phyloP scores from a whole-genome alignment of 2,888 invertebrate genomes.

The Autographa gamma region DNA sequence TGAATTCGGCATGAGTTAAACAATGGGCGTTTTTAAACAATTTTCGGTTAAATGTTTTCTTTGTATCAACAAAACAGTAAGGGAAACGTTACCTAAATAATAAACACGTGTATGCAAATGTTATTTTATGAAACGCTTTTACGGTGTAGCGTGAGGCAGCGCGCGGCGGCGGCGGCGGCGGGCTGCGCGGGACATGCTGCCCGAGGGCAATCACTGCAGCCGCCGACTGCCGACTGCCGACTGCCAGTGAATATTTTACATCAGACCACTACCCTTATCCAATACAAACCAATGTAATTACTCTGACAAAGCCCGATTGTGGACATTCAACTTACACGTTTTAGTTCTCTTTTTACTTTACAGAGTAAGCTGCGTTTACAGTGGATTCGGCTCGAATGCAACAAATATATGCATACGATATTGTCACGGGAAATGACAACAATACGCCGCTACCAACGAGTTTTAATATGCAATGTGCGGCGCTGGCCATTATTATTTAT shows the following conservation, averaged over 20 bases:
- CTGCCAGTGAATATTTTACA: slow-evolving; percentile 50
- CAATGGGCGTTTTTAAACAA: slow-evolving; percentile 26
- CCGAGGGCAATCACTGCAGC: slow-evolving; percentile 52
- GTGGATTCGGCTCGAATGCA: neutral
- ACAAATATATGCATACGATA: slow-evolving; percentile 7
- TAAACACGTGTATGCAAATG: slow-evolving; percentile 44
- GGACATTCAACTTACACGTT: slow-evolving; percentile 13
- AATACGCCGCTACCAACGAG: neutral
- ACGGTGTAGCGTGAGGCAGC: slow-evolving; percentile 13
- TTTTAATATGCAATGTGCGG: neutral
- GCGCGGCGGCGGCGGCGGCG: slow-evolving; percentile 16
- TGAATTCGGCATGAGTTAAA: neutral
- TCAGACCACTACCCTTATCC: slow-evolving; percentile 38
- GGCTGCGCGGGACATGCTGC: slow-evolving; percentile 36
- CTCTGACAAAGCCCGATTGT: slow-evolving; percentile 30
- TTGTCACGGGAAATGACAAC: neutral
- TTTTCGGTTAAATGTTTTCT: slow-evolving; percentile 29
- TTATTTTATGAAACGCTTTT: slow-evolving; percentile 44
- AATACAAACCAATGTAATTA: slow-evolving; percentile 44
- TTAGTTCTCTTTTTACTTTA: neutral
- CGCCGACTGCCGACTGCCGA: slow-evolving; percentile 17
- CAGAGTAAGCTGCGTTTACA: neutral
- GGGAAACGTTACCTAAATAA: slow-evolving; percentile 36
- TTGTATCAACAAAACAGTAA: slow-evolving; percentile 38
- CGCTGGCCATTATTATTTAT: slow-evolving; percentile 1